Evolutionary conservation across 64 coral and sea anemone species (phyloP).

Genomic region (Montipora efflorescens): DNA sequence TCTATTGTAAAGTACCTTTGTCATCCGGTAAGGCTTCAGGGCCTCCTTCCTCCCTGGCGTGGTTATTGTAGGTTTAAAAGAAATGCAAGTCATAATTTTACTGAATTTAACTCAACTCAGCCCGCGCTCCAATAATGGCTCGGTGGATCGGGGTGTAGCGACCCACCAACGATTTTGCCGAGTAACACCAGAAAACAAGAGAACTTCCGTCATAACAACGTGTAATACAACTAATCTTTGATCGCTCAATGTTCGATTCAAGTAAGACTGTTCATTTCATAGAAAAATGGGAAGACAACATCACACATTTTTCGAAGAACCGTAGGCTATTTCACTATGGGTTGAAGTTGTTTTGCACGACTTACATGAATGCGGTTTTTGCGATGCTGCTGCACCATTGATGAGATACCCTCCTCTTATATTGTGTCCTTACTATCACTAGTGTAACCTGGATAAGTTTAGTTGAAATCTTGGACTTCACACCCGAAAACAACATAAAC

Average conservation of each 20-base stretch:
- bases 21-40: background rate
- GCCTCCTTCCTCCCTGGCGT: background rate
- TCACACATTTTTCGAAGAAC: slow-evolving; percentile 23
- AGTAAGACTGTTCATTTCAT: slow-evolving; percentile 29
- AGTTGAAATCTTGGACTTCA: background rate
- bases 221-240: background rate
- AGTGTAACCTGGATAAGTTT: background rate
- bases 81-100: background rate
- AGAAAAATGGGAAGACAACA: slow-evolving; percentile 45
- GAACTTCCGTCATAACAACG: slow-evolving; percentile 46
- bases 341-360: background rate
- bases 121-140: background rate
- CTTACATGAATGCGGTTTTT: background rate
- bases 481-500: background rate
- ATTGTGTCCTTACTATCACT: background rate
- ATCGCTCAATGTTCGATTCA: background rate
- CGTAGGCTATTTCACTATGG: background rate
- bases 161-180: slow-evolving; percentile 7
- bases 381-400: background rate
- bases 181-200: slow-evolving; percentile 9
- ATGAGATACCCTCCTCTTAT: background rate
- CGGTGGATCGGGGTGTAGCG: background rate
- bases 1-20: slow-evolving; percentile 6
- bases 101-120: background rate
- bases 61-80: background rate